Evolutionary conservation across 2,888 invertebrate genomes (phyloP).

Genomic region (Pelosia muscerda): DNA sequence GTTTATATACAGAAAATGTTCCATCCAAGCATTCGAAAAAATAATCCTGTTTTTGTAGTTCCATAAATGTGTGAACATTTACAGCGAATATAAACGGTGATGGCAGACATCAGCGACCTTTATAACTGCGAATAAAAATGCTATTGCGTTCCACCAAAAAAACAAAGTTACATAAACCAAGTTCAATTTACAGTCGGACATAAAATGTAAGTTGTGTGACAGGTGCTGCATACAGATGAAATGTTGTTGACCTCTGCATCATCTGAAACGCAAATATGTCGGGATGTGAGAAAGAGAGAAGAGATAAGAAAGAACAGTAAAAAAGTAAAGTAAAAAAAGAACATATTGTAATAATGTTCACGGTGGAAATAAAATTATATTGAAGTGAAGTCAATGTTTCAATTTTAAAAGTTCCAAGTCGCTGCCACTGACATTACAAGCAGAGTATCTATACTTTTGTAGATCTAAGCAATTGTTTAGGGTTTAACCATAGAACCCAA

Average conservation of each 20-base stretch:
- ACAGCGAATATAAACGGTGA: background rate
- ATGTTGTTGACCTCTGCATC: background rate
- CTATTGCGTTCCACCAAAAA: constrained; percentile 9
- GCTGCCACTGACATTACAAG: too few relatives aligned
- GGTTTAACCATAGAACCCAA: too few relatives aligned
- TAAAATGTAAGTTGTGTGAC: constrained; percentile 42
- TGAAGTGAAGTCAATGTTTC: too few relatives aligned
- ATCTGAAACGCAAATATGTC: background rate
- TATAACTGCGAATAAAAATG: constrained; percentile 11
- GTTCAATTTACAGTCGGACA: constrained; percentile 41
- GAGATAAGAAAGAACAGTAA: too few relatives aligned
- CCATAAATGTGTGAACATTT: constrained; percentile 1
- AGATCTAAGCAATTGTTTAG: too few relatives aligned
- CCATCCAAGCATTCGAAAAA: background rate
- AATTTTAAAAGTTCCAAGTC: too few relatives aligned
- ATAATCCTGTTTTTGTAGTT: background rate
- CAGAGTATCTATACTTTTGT: too few relatives aligned
- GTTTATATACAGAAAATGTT: background rate
- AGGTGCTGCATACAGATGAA: constrained; percentile 30
- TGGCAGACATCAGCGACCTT: background rate
- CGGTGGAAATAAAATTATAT: too few relatives aligned
- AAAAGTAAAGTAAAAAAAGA: too few relatives aligned
- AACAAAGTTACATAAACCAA: constrained; percentile 33
- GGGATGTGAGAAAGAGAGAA: background rate
- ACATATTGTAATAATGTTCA: too few relatives aligned